Percentiles rank a stretch among this genome's conserved stretches.
Evolutionary conservation across 2,113 vertebrate species (phyloP).

Genomic region (Lampris incognitus): DNA sequence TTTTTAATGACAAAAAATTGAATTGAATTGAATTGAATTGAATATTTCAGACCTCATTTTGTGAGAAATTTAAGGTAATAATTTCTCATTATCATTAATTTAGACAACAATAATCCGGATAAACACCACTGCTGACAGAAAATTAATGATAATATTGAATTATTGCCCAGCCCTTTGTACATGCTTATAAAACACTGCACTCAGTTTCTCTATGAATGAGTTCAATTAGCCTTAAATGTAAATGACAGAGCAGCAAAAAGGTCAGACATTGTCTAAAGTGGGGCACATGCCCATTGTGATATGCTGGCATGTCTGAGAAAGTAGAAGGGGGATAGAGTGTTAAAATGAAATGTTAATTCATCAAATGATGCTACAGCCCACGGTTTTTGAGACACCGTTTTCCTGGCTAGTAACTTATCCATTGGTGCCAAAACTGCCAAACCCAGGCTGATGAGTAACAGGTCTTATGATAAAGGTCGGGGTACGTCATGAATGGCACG

Average conservation of each 20-base stretch:
- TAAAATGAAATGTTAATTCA: background rate
- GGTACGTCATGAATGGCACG: background rate
- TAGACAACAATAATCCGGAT: too few species aligned
- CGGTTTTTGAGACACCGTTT: background rate
- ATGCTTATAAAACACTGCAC: conserved; percentile 11
- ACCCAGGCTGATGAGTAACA: background rate
- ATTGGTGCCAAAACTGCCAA: background rate
- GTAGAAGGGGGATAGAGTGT: background rate
- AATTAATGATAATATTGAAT: too few species aligned
- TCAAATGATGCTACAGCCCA: background rate
- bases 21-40: too few species aligned
- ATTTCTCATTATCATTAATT: too few species aligned
- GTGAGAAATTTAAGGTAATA: too few species aligned
- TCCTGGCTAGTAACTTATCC: background rate
- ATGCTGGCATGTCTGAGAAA: conserved; percentile 4
- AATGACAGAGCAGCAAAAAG: conserved; percentile 45
- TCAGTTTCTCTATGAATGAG: conserved; percentile 52
- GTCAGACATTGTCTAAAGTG: conserved; percentile 63
- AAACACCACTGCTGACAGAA: too few species aligned
- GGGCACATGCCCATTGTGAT: conserved; percentile 35
- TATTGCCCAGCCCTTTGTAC: too few species aligned
- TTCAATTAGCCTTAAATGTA: conserved; percentile 60
- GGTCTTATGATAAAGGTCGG: conserved; percentile 9
- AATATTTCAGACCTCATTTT: too few species aligned
- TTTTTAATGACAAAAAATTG: too few species aligned